Percentiles rank a stretch among this genome's conserved stretches.
Evolutionary conservation across 2,113 vertebrate genomes (phyloP).

Genomic region (Cairina moschata): DNA sequence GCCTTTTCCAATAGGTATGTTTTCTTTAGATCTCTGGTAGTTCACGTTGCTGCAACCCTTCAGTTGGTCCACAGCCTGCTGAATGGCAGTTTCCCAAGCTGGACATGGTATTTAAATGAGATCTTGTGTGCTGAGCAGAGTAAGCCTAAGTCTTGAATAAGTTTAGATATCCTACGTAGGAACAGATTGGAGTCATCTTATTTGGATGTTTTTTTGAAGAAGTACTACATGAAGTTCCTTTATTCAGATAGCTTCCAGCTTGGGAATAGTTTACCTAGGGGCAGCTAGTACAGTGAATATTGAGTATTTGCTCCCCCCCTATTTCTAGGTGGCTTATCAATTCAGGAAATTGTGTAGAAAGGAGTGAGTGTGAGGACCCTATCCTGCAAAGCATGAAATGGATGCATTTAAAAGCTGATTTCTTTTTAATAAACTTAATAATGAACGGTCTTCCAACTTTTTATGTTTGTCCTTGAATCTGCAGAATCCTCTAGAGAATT

Average conservation of each 20-base stretch:
- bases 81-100: neutral
- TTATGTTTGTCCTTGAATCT: neutral
- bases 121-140: neutral
- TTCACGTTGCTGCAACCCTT: neutral
- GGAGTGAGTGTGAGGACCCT: neutral
- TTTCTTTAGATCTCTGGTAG: neutral
- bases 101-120: neutral
- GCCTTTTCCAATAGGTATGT: neutral
- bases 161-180: neutral
- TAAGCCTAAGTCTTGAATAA: neutral
- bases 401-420: neutral
- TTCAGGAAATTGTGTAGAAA: neutral
- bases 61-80: neutral
- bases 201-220: neutral
- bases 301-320: neutral
- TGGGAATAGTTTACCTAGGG: neutral
- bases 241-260: neutral
- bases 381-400: neutral
- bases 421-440: neutral
- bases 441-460: too few species aligned
- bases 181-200: neutral
- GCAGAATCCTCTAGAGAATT: neutral
- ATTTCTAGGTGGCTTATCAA: neutral
- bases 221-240: neutral
- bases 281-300: neutral